These are phyloP conservation scores for Hemithea aestivaria DNA, from an alignment of 2,888 invertebrate genomes.

Conservation along the genomic window DNA sequence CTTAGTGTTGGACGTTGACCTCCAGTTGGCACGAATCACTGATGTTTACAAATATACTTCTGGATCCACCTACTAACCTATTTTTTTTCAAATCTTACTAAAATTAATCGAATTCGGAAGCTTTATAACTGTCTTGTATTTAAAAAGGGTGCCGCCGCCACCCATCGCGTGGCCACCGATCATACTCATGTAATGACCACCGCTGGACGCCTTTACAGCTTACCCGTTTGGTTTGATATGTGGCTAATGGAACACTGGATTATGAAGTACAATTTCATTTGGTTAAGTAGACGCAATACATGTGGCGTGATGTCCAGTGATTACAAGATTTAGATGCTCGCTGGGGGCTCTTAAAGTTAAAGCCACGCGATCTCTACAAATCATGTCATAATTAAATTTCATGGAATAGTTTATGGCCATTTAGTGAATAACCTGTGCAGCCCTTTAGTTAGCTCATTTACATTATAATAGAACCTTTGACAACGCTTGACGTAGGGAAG, in stretches of 20 bases:
- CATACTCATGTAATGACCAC: constrained; percentile 33
- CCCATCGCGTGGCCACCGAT: constrained; percentile 44
- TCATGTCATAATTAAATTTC: not conserved
- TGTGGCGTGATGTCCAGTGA: constrained; percentile 19
- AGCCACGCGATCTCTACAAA: too few relatives aligned
- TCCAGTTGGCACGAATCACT: constrained; percentile 14
- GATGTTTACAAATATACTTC: constrained; percentile 4
- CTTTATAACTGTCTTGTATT: constrained; percentile 4
- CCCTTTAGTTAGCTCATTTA: too few relatives aligned
- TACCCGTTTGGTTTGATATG: constrained; percentile 36
- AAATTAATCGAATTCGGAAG: too few relatives aligned
- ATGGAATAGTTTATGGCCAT: too few relatives aligned
- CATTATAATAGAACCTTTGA: too few relatives aligned
- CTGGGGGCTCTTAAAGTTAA: not conserved
- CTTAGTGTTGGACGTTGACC: constrained; percentile 17
- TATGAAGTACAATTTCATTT: constrained; percentile 25
- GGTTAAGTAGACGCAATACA: constrained; percentile 21
- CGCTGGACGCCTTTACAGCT: constrained; percentile 38
- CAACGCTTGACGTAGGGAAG: too few relatives aligned
- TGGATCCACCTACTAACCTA: too few relatives aligned
- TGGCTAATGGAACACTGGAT: constrained; percentile 24
- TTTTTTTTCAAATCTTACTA: too few relatives aligned
- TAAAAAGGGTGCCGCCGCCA: constrained; percentile 23
- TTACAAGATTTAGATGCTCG: constrained; percentile 14
- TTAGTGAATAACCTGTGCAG: too few relatives aligned